Evolutionary conservation across 2,113 vertebrate species (phyloP).

Genomic region (Coturnix japonica): DNA sequence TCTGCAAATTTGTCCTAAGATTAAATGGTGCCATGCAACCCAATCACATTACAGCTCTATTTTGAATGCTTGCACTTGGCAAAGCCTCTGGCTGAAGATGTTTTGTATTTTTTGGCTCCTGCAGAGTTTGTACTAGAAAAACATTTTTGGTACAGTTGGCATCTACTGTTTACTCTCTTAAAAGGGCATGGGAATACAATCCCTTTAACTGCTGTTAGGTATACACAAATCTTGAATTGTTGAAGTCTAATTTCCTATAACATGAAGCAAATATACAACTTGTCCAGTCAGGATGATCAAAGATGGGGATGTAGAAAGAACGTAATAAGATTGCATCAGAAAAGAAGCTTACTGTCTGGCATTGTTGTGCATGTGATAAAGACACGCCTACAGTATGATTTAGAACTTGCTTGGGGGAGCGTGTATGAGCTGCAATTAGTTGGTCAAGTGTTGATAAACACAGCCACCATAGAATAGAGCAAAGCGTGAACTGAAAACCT

Average conservation of each 20-base stretch:
- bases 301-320: conserved; percentile 26
- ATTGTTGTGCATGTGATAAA: conserved; percentile 5
- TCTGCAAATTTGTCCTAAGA: conserved; percentile 33
- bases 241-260: conserved; percentile 2
- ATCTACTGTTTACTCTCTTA: conserved; percentile 26
- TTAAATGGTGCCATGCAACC: conserved; percentile 35
- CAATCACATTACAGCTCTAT: neutral
- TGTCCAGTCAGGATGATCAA: neutral
- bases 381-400: neutral
- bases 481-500: neutral
- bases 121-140: conserved; percentile 31
- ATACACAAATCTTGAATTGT: neutral
- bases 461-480: neutral
- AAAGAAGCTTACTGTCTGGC: neutral
- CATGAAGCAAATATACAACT: neutral
- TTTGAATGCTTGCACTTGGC: conserved; percentile 35
- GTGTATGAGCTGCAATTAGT: neutral
- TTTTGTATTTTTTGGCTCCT: conserved; percentile 50
- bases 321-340: conserved; percentile 1
- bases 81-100: conserved; percentile 23
- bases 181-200: conserved; percentile 5
- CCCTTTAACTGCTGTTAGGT: neutral
- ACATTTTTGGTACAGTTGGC: conserved; percentile 24
- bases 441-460: neutral
- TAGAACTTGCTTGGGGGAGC: conserved; percentile 4